Evolutionary conservation across 2,888 invertebrate genomes (phyloP).

Genomic region (Drosophila basisetae): DNA sequence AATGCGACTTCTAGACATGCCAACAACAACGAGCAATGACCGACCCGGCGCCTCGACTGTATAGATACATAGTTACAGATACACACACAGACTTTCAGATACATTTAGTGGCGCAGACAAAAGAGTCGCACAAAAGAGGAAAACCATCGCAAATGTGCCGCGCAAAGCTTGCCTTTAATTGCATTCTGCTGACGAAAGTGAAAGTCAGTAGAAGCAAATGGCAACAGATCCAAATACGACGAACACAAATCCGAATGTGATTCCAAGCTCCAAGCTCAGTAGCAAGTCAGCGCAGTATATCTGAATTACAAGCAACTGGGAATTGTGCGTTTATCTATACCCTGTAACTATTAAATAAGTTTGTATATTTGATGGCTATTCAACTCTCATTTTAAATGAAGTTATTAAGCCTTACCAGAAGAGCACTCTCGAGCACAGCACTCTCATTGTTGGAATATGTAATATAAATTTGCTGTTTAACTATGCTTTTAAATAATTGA

Average conservation of each 20-base stretch:
- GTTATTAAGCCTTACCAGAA: not conserved
- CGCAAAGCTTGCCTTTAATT: conserved; percentile 69
- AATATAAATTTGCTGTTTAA: not conserved
- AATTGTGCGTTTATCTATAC: conserved; percentile 1
- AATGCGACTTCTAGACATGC: conserved; percentile 46
- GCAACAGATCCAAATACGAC: conserved; percentile 22
- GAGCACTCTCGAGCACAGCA: not conserved
- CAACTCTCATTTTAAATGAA: not conserved
- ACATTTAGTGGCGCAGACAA: conserved; percentile 54
- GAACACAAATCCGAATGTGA: conserved; percentile 5
- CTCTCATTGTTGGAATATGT: not conserved
- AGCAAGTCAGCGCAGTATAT: not conserved
- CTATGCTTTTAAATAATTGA: not conserved
- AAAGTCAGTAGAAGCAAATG: conserved; percentile 49
- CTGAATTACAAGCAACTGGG: not conserved
- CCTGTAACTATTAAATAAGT: not conserved
- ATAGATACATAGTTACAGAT: conserved; percentile 19
- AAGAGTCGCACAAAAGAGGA: conserved; percentile 43
- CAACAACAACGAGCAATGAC: conserved; percentile 48
- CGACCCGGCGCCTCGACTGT: conserved; percentile 29
- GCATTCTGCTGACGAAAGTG: conserved; percentile 71
- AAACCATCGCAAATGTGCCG: conserved; percentile 47
- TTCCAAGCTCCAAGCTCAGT: conserved; percentile 11
- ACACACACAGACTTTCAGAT: conserved; percentile 31
- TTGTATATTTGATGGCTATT: no score